Conservation (phyloP, 2,113 vertebrate species). For the Copsychus sechellarum region DNA sequence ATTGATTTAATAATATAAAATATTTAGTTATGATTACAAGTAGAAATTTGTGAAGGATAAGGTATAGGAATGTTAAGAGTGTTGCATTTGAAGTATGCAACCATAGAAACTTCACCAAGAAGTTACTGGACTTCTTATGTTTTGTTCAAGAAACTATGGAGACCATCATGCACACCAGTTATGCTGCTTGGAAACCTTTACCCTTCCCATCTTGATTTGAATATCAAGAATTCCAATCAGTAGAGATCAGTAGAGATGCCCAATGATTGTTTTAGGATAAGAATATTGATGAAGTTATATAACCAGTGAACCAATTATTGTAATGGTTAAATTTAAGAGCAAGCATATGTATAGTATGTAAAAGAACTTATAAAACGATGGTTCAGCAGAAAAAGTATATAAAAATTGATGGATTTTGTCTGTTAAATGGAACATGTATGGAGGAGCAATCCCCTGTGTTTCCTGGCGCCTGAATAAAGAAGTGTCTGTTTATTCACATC, state of each 20-base stretch:
- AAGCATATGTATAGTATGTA: background rate
- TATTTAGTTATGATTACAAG: background rate
- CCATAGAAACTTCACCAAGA: background rate
- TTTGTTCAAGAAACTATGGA: background rate
- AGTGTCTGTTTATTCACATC: background rate
- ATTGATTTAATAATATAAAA: background rate
- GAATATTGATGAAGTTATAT: background rate
- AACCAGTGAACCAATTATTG: background rate
- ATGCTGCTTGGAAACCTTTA: background rate
- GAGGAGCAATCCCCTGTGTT: background rate
- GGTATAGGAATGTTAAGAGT: background rate
- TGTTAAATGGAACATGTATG: background rate
- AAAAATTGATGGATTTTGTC: background rate
- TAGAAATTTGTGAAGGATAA: background rate
- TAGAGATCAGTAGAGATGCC: background rate
- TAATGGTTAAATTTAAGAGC: background rate
- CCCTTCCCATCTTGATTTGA: background rate
- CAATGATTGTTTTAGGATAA: background rate
- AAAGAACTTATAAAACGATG: background rate
- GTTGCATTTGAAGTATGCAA: background rate
- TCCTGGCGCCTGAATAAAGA: background rate
- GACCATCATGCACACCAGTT: background rate
- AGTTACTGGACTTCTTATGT: background rate
- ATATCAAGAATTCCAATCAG: background rate
- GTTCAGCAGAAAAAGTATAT: background rate